A percentile compares a stretch with the other conserved stretches of the same genome.
Conservation (phyloP, 2,888 invertebrate genomes). For the Zele albiditarsus region DNA sequence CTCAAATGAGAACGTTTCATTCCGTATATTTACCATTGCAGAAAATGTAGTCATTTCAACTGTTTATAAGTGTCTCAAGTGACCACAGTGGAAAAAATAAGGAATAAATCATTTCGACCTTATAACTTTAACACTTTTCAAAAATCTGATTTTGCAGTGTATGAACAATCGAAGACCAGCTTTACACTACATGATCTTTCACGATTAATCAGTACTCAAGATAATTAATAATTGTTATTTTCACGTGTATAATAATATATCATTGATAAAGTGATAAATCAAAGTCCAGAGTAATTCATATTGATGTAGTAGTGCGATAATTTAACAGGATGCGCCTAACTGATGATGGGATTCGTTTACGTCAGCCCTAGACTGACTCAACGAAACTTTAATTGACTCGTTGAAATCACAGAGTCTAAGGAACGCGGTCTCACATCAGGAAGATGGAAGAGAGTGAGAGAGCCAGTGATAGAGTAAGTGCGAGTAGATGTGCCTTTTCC, state of each 20-base stretch:
- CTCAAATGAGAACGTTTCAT: too few species aligned
- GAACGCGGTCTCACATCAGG: neutral
- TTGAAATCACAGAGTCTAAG: conserved; percentile 46
- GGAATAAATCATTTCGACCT: too few species aligned
- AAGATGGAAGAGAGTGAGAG: neutral
- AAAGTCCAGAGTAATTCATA: conserved; percentile 17
- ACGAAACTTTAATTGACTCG: conserved; percentile 54
- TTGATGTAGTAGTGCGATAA: conserved; percentile 16
- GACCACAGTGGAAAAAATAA: too few species aligned
- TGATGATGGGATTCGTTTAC: conserved; percentile 25
- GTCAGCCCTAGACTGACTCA: conserved; percentile 46
- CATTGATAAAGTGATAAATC: neutral
- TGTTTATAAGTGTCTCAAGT: too few species aligned
- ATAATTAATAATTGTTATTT: too few species aligned
- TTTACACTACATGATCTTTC: too few species aligned
- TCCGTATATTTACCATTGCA: too few species aligned
- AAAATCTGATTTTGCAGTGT: too few species aligned
- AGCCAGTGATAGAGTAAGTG: neutral
- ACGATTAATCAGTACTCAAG: too few species aligned
- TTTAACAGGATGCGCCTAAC: conserved; percentile 19
- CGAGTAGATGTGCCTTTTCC: neutral
- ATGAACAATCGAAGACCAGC: too few species aligned
- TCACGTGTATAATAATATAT: neutral
- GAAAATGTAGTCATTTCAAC: too few species aligned
- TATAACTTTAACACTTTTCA: too few species aligned